Conservation (phyloP, 2,797 vertebrate species). For the Novumbra hubbsi region DNA sequence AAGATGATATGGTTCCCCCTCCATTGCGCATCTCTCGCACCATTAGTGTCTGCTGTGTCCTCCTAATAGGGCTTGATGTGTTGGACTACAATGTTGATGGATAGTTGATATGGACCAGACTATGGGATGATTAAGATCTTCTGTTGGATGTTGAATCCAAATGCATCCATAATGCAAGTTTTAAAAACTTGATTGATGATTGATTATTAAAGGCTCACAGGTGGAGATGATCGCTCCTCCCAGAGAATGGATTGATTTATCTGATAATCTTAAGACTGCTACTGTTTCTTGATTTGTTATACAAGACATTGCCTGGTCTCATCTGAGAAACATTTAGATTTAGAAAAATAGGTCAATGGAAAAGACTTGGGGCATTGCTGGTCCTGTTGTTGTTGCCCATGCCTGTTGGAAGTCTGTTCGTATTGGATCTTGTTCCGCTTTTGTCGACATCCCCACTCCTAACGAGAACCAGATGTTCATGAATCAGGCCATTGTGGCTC, state of each 20-base stretch:
- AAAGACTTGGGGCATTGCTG: constrained; percentile 68
- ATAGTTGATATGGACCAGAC: constrained; percentile 41
- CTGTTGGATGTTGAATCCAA: no score
- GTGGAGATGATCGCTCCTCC: background rate
- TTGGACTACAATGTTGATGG: constrained; percentile 19
- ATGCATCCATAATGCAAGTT: no score
- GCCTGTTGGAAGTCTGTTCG: constrained; percentile 67
- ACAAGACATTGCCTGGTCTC: no score
- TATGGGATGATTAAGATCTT: constrained; percentile 46
- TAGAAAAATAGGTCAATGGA: constrained; percentile 79
- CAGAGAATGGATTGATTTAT: background rate
- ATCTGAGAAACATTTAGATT: constrained; percentile 40
- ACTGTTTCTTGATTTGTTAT: no score
- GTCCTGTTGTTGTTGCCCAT: constrained; percentile 64
- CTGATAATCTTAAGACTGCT: background rate
- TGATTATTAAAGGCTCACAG: background rate
- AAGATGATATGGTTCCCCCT: no score
- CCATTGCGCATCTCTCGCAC: no score
- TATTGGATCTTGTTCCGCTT: constrained; percentile 69
- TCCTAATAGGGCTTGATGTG: background rate
- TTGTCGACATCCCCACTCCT: constrained; percentile 64
- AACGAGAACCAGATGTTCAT: constrained; percentile 83
- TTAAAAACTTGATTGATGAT: no score
- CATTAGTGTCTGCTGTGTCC: background rate
- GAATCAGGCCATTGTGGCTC: constrained; percentile 84